Base-by-base conservation (phyloP, 2,888 invertebrate species). In the Salpingus planirostris region DNA sequence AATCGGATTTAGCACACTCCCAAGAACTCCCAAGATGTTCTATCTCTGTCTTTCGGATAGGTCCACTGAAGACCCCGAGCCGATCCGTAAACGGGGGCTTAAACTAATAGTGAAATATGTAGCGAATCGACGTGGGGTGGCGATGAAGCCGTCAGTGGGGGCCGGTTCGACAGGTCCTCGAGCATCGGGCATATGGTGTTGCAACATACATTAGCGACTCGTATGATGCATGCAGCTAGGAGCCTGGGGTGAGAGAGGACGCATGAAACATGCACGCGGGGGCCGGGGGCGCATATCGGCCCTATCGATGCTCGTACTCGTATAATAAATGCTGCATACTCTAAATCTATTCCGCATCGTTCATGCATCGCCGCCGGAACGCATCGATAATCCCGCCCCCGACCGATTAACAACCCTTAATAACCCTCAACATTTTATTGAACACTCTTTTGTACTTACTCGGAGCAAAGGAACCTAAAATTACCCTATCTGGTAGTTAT, bases 141-240 rank as follows among this genome's bases (percentile, higher is more conserved):
- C 24, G 28, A 55, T 55, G 47, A 50, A 55, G 51, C 50, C 45
- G 46, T 53, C 53, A 44, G 30, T 30, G 44, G 50, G 47, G 47
- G 50, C 38, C 44, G 41, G 48, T 53, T 58, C 54, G 58, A 56
- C 57, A 59, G 57, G 56, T 59, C 55, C 58, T 57, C 53, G 44
- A 55, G 47, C 44, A 45, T 29, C 37, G 29, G 55, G 56, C 59
- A 59, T 59, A 60, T 59, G 60, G 60, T 57, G 57, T 52, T 59
- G 57, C 56, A 60, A 59, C 55, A 57, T 59, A 56, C 57, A 62
- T 62, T 61, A 62, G 60, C 57, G 54, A 56, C 50, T 56, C 57
- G 56, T 55, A 55, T 57, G 52, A 54, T 52, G 44, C 45, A 49
- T 52, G 52, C 46, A 47, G 50, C 50, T 52, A 43, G 39, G 47